A percentile compares a stretch with the other conserved stretches of the same genome.
phyloP scores from a whole-genome alignment of 2,888 invertebrate species.

The Latrodectus hesperus region DNA sequence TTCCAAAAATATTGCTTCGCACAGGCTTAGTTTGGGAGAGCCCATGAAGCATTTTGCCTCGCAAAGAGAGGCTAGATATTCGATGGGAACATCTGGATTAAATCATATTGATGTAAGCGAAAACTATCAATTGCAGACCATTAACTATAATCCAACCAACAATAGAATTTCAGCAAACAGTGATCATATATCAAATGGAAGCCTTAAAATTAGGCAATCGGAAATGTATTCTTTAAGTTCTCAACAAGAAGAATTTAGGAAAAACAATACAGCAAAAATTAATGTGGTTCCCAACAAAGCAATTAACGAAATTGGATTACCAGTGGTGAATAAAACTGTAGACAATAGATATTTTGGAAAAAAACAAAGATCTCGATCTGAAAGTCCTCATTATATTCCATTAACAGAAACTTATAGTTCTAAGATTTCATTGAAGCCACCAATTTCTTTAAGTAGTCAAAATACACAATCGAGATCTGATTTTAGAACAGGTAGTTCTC shows the following conservation, averaged over 20 bases:
- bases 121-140: not conserved
- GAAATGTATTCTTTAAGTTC: not conserved
- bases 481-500: not conserved
- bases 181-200: not conserved
- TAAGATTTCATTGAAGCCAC: not conserved
- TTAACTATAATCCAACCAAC: not conserved
- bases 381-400: slow-evolving; percentile 58
- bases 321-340: not conserved
- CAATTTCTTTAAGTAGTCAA: not conserved
- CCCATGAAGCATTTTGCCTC: not conserved
- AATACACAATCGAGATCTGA: not conserved
- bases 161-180: not conserved
- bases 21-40: slow-evolving; percentile 23
- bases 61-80: not conserved
- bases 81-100: not conserved
- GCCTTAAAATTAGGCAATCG: not conserved
- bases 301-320: slow-evolving; percentile 56
- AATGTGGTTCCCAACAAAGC: slow-evolving; percentile 46
- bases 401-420: slow-evolving; percentile 37
- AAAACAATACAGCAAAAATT: not conserved
- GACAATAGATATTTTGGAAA: not conserved
- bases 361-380: slow-evolving; percentile 18
- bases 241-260: not conserved
- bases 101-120: not conserved
- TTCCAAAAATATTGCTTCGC: not conserved